These are phyloP conservation scores for Paracyprichromis sp. DNA, from an alignment of 2,113 vertebrate genomes.

Conservation along the genomic window DNA sequence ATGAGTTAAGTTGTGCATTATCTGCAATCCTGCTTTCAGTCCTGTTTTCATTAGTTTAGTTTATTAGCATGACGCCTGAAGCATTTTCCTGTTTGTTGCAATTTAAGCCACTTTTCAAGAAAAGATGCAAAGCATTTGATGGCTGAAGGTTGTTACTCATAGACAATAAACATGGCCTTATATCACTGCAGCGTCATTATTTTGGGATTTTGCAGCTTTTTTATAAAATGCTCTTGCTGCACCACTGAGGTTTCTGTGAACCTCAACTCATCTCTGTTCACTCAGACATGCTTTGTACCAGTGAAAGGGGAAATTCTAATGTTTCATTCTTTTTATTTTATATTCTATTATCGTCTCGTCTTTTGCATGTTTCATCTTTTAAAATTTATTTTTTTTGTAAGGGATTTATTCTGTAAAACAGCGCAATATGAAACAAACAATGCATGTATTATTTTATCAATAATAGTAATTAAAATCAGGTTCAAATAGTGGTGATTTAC, in stretches of 20 bases:
- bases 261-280: neutral
- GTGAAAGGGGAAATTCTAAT: neutral
- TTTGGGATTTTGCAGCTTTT: neutral
- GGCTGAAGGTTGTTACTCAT: neutral
- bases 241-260: neutral
- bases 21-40: neutral
- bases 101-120: neutral
- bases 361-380: neutral
- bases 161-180: neutral
- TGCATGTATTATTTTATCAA: neutral
- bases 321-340: neutral
- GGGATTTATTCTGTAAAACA: neutral
- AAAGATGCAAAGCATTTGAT: neutral
- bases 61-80: neutral
- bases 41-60: neutral
- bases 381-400: accelerated
- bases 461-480: neutral
- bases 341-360: neutral
- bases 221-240: neutral
- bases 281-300: neutral
- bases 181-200: neutral
- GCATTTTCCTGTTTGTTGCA: neutral
- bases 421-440: neutral
- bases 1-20: neutral
- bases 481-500: neutral